Evolutionary conservation across 2,797 vertebrate genomes (phyloP).

Genomic region (Triplophysa yarkandensis): DNA sequence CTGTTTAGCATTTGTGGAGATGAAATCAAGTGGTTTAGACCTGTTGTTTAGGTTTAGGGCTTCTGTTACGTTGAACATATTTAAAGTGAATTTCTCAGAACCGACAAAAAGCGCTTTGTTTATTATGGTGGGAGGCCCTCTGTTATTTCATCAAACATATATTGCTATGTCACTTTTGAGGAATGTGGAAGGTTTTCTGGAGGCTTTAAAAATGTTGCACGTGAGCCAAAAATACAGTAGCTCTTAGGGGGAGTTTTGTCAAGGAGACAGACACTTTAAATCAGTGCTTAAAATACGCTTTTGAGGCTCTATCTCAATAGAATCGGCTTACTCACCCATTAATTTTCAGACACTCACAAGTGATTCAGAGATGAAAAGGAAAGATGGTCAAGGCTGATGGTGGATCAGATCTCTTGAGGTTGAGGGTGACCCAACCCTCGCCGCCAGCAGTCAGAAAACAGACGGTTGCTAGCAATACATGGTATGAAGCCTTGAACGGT

Average conservation of each 20-base stretch:
- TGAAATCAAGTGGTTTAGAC: background rate
- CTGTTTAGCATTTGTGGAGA: background rate
- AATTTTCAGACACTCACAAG: constrained; percentile 71
- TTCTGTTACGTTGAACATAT: background rate
- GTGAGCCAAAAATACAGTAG: constrained; percentile 11
- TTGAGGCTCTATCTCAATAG: constrained; percentile 62
- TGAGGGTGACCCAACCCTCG: constrained; percentile 28
- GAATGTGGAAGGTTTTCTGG: constrained; percentile 7
- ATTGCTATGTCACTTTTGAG: background rate
- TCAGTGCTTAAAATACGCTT: constrained; percentile 56
- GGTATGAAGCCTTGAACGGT: constrained; percentile 5
- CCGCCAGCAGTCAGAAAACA: constrained; percentile 12
- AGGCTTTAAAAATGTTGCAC: constrained; percentile 7
- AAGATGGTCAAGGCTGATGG: constrained; percentile 62
- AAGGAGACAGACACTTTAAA: constrained; percentile 48
- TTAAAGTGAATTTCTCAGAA: background rate
- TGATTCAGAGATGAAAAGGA: constrained; percentile 73
- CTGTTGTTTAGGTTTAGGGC: background rate
- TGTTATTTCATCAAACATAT: background rate
- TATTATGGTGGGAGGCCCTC: background rate
- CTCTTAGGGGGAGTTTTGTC: constrained; percentile 17
- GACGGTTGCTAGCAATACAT: background rate
- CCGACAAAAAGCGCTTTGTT: background rate
- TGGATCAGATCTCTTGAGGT: constrained; percentile 32
- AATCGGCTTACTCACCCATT: constrained; percentile 70